A percentile compares a stretch with the other conserved stretches of the same genome.
phyloP scores from a whole-genome alignment of 1,140 invertebrate species.

The Dreissena rostriformis region DNA sequence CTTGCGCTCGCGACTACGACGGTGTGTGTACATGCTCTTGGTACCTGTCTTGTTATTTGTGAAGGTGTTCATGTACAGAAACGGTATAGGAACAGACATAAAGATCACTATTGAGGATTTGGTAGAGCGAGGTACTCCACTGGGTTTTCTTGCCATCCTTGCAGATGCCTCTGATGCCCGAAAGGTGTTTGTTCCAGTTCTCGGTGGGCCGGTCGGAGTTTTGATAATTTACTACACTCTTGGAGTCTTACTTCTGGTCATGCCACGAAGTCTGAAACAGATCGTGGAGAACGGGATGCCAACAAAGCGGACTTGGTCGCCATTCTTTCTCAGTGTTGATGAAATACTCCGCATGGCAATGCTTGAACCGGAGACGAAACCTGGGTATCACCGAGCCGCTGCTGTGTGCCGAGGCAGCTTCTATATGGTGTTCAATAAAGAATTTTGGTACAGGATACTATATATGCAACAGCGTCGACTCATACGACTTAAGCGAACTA shows the following conservation, averaged over 20 bases:
- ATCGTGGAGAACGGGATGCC: conserved; percentile 37
- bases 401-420: conserved; percentile 1
- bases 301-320: background rate
- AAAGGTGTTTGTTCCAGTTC: conserved; percentile 27
- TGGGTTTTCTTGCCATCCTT: conserved; percentile 37
- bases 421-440: conserved; percentile 26
- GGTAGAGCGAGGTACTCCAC: conserved; percentile 8
- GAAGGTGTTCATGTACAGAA: conserved; percentile 11
- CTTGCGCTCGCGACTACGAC: conserved; percentile 5
- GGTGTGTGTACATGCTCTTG: conserved; percentile 12
- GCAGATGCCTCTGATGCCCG: background rate
- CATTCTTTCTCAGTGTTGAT: conserved; percentile 16
- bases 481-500: background rate
- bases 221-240: conserved; percentile 21
- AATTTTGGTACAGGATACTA: conserved; percentile 12
- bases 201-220: conserved; percentile 34
- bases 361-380: background rate
- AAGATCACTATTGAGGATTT: conserved; percentile 22
- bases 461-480: background rate
- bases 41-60: conserved; percentile 19
- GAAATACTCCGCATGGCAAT: conserved; percentile 24
- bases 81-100: background rate
- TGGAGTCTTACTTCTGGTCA: conserved; percentile 16
- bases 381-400: conserved; percentile 15
- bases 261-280: conserved; percentile 33